A percentile compares a stretch with the other conserved stretches of the same genome.
These are phyloP conservation scores for Rhagoletis pomonella DNA, from an alignment of 1,140 invertebrate genomes.

Conservation along the genomic window DNA sequence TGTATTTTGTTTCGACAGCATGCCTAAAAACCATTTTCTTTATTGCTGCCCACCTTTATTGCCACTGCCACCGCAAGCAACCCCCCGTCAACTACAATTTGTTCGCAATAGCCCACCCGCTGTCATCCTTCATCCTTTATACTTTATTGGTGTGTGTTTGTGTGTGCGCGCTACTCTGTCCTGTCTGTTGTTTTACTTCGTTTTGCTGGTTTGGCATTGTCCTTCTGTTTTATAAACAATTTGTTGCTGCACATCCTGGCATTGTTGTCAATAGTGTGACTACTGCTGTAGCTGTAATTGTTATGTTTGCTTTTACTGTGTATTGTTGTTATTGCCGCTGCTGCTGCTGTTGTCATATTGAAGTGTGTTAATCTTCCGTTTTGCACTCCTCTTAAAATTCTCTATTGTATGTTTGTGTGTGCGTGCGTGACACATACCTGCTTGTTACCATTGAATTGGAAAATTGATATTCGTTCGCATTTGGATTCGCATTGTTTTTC, in stretches of 20 bases:
- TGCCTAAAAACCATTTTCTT: not conserved
- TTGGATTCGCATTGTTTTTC: not conserved
- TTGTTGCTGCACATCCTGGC: constrained; percentile 40
- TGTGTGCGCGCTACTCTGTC: not conserved
- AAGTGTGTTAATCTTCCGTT: constrained; percentile 33
- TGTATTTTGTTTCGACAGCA: not conserved
- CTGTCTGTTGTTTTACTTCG: not conserved
- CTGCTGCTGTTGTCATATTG: constrained; percentile 34
- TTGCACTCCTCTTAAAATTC: not conserved
- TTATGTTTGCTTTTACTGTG: constrained; percentile 23
- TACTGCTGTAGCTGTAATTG: constrained; percentile 34
- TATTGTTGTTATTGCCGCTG: not conserved
- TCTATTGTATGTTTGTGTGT: not conserved
- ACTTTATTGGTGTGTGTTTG: not conserved
- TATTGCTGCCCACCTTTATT: constrained; percentile 12
- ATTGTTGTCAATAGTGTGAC: constrained; percentile 42
- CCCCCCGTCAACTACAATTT: not conserved
- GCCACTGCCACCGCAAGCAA: not conserved
- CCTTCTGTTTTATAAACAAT: constrained; percentile 51
- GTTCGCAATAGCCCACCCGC: not conserved
- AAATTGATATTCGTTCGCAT: constrained; percentile 43
- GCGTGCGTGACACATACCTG: not conserved
- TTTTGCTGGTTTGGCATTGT: constrained; percentile 35
- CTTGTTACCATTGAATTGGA: constrained; percentile 40
- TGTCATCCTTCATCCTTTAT: not conserved